phyloP scores from a whole-genome alignment of 2,113 vertebrate species.

The Ahaetulla prasina region DNA sequence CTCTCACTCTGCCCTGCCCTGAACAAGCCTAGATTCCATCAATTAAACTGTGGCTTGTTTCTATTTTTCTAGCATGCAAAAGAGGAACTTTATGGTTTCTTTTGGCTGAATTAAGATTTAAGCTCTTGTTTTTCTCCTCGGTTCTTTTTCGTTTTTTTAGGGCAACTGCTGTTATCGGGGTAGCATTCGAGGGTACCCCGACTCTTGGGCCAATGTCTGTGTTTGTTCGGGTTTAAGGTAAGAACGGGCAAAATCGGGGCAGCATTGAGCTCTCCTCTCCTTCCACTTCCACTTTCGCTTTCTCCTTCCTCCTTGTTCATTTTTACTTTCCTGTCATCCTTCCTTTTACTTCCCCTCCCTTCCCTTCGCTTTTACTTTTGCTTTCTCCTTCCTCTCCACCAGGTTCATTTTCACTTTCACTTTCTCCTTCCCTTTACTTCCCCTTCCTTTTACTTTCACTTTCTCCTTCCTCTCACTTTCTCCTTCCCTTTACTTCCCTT shows the following conservation, averaged over 20 bases:
- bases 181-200: constrained; percentile 51
- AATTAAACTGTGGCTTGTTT: neutral
- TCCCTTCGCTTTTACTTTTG: too few species aligned
- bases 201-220: constrained; percentile 81
- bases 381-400: too few species aligned
- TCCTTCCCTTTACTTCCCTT: too few species aligned
- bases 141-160: constrained; percentile 54
- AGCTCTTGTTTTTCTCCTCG: neutral
- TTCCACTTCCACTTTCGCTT: neutral
- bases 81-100: neutral
- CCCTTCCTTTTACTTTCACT: too few species aligned
- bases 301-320: neutral
- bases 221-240: constrained; percentile 85
- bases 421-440: too few species aligned
- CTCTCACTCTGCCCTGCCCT: neutral
- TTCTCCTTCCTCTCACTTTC: too few species aligned
- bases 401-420: too few species aligned
- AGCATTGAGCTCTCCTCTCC: neutral
- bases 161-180: constrained; percentile 85
- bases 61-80: neutral
- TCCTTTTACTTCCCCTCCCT: too few species aligned
- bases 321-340: neutral
- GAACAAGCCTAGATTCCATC: neutral
- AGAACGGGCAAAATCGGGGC: neutral
- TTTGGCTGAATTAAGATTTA: neutral